A percentile compares a stretch with the other conserved stretches of the same genome.
Evolutionary conservation across 2,797 vertebrate species (phyloP).

Genomic region (Scarus forsteni): DNA sequence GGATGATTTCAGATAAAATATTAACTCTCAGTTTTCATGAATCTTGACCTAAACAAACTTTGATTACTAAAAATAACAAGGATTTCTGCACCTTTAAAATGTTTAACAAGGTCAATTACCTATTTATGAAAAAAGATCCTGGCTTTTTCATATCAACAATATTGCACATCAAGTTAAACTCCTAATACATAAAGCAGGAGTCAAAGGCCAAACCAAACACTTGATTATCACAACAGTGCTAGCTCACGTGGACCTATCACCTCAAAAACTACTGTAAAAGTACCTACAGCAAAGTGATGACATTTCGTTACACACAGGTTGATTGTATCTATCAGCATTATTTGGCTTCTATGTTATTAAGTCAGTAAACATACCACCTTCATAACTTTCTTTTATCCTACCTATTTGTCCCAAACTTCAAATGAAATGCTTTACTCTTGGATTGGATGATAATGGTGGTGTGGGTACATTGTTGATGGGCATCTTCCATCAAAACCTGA

Average conservation of each 20-base stretch:
- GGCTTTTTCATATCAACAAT: constrained; percentile 44
- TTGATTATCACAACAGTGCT: constrained; percentile 56
- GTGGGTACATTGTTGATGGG: constrained; percentile 31
- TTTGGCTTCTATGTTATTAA: constrained; percentile 62
- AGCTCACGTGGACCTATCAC: constrained; percentile 54
- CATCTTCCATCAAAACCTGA: constrained; percentile 6
- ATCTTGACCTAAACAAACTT: constrained; percentile 38
- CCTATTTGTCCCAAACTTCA: constrained; percentile 32
- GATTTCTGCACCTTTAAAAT: constrained; percentile 53
- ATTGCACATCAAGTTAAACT: constrained; percentile 71
- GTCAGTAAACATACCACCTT: constrained; percentile 40
- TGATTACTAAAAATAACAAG: constrained; percentile 37
- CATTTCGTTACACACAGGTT: constrained; percentile 49
- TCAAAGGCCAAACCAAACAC: constrained; percentile 55
- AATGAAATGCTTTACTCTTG: constrained; percentile 21
- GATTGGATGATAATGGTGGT: constrained; percentile 18
- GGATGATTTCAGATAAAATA: constrained; percentile 42
- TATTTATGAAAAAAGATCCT: constrained; percentile 32
- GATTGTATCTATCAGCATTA: constrained; percentile 53
- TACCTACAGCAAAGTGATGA: constrained; percentile 55
- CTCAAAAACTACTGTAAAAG: constrained; percentile 60
- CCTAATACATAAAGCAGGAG: constrained; percentile 41
- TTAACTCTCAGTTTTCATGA: constrained; percentile 33
- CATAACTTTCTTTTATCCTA: constrained; percentile 44
- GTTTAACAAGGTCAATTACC: constrained; percentile 49